A percentile compares a stretch with the other conserved stretches of the same genome.
phyloP scores from a whole-genome alignment of 2,888 invertebrate genomes.

The Aleiodes leptofemur region DNA sequence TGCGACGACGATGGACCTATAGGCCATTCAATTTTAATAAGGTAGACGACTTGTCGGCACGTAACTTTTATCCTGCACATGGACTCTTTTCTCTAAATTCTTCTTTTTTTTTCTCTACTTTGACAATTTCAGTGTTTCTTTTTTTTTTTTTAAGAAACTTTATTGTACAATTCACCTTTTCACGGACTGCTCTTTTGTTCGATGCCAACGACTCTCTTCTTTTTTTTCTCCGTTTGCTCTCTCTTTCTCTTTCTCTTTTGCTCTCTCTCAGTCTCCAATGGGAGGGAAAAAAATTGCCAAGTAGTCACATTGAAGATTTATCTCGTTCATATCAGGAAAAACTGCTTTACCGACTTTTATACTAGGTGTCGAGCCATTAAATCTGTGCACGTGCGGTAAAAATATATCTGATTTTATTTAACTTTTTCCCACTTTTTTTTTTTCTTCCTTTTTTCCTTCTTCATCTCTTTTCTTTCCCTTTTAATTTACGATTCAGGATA shows the following conservation, averaged over 20 bases:
- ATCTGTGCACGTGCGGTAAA: conserved; percentile 53
- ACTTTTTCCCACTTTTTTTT: conserved; percentile 35
- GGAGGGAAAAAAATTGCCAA: conserved; percentile 58
- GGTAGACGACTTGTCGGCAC: conserved; percentile 47
- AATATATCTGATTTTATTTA: conserved; percentile 65
- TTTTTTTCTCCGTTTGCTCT: not conserved
- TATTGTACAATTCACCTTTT: conserved; percentile 14
- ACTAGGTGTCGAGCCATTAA: conserved; percentile 50
- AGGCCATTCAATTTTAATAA: conserved; percentile 56
- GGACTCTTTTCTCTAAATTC: conserved; percentile 23
- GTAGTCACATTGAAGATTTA: conserved; percentile 71
- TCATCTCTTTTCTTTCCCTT: conserved; percentile 36
- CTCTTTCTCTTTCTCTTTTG: no score
- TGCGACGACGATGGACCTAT: conserved; percentile 41
- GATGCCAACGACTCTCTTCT: conserved; percentile 26
- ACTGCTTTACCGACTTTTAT: conserved; percentile 59
- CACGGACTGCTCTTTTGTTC: conserved; percentile 37
- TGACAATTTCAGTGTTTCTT: conserved; percentile 3
- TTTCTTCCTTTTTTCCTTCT: conserved; percentile 4
- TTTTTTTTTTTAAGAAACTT: not conserved
- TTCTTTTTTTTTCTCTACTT: no score
- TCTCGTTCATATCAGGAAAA: conserved; percentile 70
- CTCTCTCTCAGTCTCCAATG: not conserved
- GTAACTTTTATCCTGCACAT: conserved; percentile 32
- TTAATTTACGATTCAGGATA: conserved; percentile 31